Conservation (phyloP, 2,113 vertebrate species). For the Lasiurus cinereus region DNA sequence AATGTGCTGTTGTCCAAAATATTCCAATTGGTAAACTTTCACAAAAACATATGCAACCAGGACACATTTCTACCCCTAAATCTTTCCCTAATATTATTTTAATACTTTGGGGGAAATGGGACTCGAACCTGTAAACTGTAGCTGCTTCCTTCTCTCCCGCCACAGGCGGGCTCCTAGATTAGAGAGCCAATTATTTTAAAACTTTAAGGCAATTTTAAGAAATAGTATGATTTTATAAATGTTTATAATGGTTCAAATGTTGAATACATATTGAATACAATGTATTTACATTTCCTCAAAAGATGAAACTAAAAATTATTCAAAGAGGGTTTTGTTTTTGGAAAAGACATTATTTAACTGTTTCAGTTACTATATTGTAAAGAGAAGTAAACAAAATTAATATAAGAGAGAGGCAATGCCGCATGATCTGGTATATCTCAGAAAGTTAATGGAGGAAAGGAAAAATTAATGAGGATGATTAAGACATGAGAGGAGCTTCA, state of each 20-base stretch:
- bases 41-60: not conserved
- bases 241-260: not conserved
- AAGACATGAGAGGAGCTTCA: not conserved
- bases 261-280: no score
- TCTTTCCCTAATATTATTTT: not conserved
- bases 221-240: not conserved
- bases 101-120: no score
- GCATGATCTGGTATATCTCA: not conserved
- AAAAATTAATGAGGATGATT: conserved; percentile 50
- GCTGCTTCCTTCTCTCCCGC: no score
- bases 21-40: not conserved
- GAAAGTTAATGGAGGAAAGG: conserved; percentile 1
- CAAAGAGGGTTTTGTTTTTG: not conserved
- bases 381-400: conserved; percentile 7
- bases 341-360: not conserved
- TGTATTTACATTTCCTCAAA: not conserved
- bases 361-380: not conserved
- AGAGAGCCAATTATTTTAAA: no score
- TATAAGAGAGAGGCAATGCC: not conserved
- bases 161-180: no score
- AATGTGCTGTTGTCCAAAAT: not conserved
- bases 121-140: no score
- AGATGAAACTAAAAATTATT: not conserved
- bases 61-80: not conserved
- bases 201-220: no score